Evolutionary conservation across 2,888 invertebrate genomes (phyloP).

Genomic region (Galeruca laticollis): DNA sequence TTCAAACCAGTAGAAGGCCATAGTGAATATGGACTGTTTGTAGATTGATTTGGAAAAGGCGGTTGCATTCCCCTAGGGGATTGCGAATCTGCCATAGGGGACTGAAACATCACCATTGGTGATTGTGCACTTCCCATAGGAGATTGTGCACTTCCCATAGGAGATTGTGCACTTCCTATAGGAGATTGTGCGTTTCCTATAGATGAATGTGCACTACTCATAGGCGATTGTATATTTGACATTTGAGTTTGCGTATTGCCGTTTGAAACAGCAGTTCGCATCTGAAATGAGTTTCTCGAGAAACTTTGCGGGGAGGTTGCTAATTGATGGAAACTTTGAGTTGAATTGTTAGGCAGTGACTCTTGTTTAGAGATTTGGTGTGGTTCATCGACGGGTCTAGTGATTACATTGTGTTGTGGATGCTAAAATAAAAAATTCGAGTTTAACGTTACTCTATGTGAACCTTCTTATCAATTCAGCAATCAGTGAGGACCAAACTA

Average conservation of each 20-base stretch:
- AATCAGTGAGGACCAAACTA: no score
- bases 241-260: background rate
- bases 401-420: constrained; percentile 34
- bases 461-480: no score
- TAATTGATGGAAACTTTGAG: background rate
- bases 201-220: background rate
- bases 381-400: constrained; percentile 26
- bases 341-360: background rate
- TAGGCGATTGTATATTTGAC: constrained; percentile 22
- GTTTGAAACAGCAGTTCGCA: constrained; percentile 10
- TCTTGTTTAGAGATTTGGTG: constrained; percentile 9
- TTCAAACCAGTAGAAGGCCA: constrained; percentile 32
- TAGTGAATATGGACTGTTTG: background rate
- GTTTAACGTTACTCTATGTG: no score
- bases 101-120: constrained; percentile 8
- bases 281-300: background rate
- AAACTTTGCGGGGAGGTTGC: background rate
- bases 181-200: constrained; percentile 20
- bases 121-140: constrained; percentile 3
- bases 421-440: constrained; percentile 35
- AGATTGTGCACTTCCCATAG: constrained; percentile 17
- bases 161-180: constrained; percentile 5
- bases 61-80: constrained; percentile 5
- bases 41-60: constrained; percentile 16
- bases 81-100: background rate